Evolutionary conservation across 2,888 invertebrate genomes (phyloP).

Genomic region (Phlogophora meticulosa): DNA sequence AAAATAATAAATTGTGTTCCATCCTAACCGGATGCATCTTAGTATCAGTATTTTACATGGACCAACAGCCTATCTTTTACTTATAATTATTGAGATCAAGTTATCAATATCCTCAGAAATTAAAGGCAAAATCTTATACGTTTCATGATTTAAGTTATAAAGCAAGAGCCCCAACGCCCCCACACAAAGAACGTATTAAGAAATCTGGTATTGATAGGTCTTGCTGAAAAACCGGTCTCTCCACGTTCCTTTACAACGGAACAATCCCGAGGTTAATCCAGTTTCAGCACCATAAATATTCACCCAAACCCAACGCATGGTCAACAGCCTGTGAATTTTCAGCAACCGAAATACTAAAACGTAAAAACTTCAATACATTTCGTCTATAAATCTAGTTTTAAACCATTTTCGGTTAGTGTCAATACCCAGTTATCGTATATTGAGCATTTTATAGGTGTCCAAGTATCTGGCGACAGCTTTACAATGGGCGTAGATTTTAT

Average conservation of each 20-base stretch:
- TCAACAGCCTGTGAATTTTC: slow-evolving; percentile 39
- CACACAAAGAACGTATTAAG: not conserved
- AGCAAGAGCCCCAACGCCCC: slow-evolving; percentile 3
- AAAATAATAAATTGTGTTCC: no score
- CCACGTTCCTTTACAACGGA: not conserved
- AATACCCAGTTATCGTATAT: slow-evolving; percentile 60
- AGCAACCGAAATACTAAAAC: slow-evolving; percentile 15
- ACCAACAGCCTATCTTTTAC: no score
- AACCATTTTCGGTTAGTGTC: slow-evolving; percentile 60
- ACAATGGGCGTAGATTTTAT: slow-evolving; percentile 52
- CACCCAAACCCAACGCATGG: slow-evolving; percentile 23
- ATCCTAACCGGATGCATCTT: no score
- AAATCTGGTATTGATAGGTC: slow-evolving; percentile 6
- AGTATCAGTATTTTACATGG: no score
- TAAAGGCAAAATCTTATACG: no score
- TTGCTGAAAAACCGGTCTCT: not conserved
- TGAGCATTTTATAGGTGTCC: slow-evolving; percentile 61
- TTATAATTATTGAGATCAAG: no score
- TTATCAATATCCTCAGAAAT: no score
- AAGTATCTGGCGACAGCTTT: slow-evolving; percentile 61
- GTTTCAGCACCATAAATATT: slow-evolving; percentile 26
- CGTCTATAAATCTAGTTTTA: slow-evolving; percentile 57
- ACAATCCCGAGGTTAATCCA: slow-evolving; percentile 3
- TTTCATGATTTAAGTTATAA: no score
- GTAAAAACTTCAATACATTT: slow-evolving; percentile 39